Evolutionary conservation across 2,797 vertebrate species (phyloP).

Genomic region (Labroides dimidiatus): DNA sequence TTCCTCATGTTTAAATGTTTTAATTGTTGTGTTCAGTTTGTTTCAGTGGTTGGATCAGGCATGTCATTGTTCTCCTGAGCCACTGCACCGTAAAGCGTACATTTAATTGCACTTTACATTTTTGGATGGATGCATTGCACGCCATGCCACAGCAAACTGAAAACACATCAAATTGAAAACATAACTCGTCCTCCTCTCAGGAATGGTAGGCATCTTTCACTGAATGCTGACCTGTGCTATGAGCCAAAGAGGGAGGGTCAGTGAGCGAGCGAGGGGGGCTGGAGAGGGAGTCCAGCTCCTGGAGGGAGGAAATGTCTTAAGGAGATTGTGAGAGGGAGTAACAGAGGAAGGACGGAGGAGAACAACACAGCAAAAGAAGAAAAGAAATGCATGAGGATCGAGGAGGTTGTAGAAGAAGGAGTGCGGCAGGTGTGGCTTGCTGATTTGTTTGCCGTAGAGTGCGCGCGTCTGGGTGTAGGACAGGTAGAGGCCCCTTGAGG

Average conservation of each 20-base stretch:
- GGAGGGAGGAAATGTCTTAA: conserved; percentile 74
- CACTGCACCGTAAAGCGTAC: conserved; percentile 17
- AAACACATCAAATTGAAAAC: conserved; percentile 59
- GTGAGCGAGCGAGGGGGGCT: conserved; percentile 20
- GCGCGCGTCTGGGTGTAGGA: conserved; percentile 65
- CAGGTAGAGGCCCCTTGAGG: conserved; percentile 78
- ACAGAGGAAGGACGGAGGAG: conserved; percentile 49
- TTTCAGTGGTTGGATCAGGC: conserved; percentile 10
- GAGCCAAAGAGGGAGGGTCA: conserved; percentile 81
- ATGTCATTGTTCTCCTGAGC: conserved; percentile 19
- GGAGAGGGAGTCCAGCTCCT: conserved; percentile 60
- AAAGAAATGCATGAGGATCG: conserved; percentile 19
- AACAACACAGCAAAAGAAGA: conserved; percentile 48
- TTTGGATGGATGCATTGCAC: conserved; percentile 9
- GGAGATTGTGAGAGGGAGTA: conserved; percentile 72
- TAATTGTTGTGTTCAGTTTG: conserved; percentile 19
- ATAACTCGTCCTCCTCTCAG: conserved; percentile 84
- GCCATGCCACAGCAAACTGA: conserved; percentile 18
- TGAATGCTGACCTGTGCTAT: conserved; percentile 82
- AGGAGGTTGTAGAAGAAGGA: conserved; percentile 21
- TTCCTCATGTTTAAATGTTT: conserved; percentile 11
- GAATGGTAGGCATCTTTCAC: conserved; percentile 95
- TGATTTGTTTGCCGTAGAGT: conserved; percentile 32
- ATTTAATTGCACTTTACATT: conserved; percentile 15
- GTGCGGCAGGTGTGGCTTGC: conserved; percentile 56